Base-by-base conservation (phyloP, 2,888 invertebrate genomes). In the Perithous albicinctus region DNA sequence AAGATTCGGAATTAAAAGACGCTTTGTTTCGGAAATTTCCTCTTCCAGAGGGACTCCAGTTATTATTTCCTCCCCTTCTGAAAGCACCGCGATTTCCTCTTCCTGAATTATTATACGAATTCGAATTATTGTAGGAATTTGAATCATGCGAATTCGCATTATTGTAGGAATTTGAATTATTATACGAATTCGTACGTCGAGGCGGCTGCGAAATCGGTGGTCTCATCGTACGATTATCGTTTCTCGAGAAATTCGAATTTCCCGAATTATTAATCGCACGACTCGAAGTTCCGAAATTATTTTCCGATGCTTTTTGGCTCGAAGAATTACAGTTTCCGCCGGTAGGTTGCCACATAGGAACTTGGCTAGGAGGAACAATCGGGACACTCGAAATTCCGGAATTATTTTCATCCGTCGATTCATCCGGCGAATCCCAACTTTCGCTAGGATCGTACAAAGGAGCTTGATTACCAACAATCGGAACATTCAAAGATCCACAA, bases 401-500 rank as follows among this genome's bases (percentile, higher is more conserved):
- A 15, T 4, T 1, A 4, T 26, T 12, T 54, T 26, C 12, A 2
- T 4, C 2, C 8, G 5, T n/a, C 26, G 10, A n/a, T 29, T 26
- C 3, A 6, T 8, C 7, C 59, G 59, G 32, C 1, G 59, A 59
- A 18, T 35, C 59, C 59, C 59, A 59, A 35, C 59, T 59, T 15
- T 59, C 59, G 35, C 43, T 64, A n/a, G 46, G 18, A 18, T 38
- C 56, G 18, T 38, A 78, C 10, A 64, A 12, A 10, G 77, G 70
- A 1, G 63, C 32, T 1, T 63, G 69, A 15, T 10, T 48, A 3
- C 18, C 29, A 12, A 29, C 18, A 0, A 32, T 59, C 43, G 51
- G 26, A 51, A 8, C 15, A 26, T 5, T 15, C 59, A 15, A 10
- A 0, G 66, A n/a, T 0, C n/a, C 12, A 1, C 35, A 18, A 0